Evolutionary conservation across 1,140 invertebrate genomes (phyloP).

Genomic region (Tetranychus cinnabarinus): DNA sequence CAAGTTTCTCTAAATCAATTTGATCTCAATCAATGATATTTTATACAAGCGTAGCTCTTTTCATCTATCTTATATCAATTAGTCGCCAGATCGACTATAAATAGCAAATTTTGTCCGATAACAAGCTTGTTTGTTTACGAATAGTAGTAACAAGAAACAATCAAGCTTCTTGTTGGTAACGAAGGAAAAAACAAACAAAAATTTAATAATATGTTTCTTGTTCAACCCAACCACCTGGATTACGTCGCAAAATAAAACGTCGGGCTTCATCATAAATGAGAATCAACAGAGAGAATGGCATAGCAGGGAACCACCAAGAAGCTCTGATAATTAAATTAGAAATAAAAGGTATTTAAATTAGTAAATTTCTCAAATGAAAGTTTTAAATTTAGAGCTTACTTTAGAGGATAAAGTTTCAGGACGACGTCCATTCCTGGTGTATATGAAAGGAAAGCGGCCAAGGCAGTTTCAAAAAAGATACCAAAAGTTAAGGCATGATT

Average conservation of each 20-base stretch:
- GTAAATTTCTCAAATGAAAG: too few species aligned
- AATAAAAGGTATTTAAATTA: too few species aligned
- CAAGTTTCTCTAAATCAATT: too few species aligned
- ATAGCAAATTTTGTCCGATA: too few species aligned
- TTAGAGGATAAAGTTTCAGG: conserved; percentile 28
- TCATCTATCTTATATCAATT: too few species aligned
- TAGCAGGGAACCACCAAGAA: conserved; percentile 91
- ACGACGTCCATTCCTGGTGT: conserved; percentile 41
- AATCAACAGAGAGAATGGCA: conserved; percentile 88
- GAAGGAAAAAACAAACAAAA: not conserved
- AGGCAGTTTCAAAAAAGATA: conserved; percentile 43
- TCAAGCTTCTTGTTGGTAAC: too few species aligned
- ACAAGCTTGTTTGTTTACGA: too few species aligned
- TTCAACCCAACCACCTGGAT: conserved; percentile 93
- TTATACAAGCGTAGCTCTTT: too few species aligned
- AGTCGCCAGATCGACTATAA: too few species aligned
- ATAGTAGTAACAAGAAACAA: too few species aligned
- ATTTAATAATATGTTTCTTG: conserved; percentile 90
- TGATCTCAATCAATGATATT: too few species aligned
- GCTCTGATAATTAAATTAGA: conserved; percentile 34
- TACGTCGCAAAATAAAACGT: conserved; percentile 82
- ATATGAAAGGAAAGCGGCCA: conserved; percentile 43
- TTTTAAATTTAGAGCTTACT: conserved; percentile 21
- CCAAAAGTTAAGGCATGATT: conserved; percentile 42
- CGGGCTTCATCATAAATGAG: conserved; percentile 93